Evolutionary conservation across 2,888 invertebrate species (phyloP).

Genomic region (Campoplex capitator): DNA sequence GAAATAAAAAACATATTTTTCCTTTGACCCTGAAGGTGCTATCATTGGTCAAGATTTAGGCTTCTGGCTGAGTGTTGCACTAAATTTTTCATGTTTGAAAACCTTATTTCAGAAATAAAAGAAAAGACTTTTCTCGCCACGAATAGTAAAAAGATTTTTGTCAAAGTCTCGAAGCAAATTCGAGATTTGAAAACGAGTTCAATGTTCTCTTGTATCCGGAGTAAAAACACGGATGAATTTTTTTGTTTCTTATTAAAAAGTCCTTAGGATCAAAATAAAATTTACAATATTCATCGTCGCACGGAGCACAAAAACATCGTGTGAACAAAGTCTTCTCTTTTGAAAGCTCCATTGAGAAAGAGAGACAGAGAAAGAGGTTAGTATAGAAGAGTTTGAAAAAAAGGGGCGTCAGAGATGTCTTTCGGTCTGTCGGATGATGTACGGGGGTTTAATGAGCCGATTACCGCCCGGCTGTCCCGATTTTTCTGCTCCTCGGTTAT

Average conservation of each 20-base stretch:
- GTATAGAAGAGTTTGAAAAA: conserved; percentile 26
- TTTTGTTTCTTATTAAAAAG: not conserved
- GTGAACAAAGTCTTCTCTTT: not conserved
- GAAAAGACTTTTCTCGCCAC: too few species aligned
- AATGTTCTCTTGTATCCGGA: not conserved
- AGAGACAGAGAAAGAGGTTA: conserved; percentile 13
- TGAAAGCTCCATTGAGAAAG: not conserved
- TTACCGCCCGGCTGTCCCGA: conserved; percentile 75
- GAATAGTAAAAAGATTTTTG: too few species aligned
- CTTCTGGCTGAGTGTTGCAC: too few species aligned
- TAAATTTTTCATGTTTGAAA: too few species aligned
- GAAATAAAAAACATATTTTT: too few species aligned
- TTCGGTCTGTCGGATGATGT: conserved; percentile 80
- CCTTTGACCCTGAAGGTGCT: too few species aligned
- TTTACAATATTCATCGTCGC: not conserved
- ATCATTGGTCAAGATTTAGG: too few species aligned
- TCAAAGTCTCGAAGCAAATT: not conserved
- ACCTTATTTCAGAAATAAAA: too few species aligned
- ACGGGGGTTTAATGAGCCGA: conserved; percentile 84
- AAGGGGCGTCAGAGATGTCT: conserved; percentile 69
- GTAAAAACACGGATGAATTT: not conserved
- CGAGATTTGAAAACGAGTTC: not conserved
- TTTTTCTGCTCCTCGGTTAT: conserved; percentile 60
- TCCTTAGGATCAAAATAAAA: not conserved
- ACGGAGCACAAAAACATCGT: not conserved